These are phyloP conservation scores for Drosophila ercepeae DNA, from an alignment of 1,140 invertebrate species.

Conservation along the genomic window DNA sequence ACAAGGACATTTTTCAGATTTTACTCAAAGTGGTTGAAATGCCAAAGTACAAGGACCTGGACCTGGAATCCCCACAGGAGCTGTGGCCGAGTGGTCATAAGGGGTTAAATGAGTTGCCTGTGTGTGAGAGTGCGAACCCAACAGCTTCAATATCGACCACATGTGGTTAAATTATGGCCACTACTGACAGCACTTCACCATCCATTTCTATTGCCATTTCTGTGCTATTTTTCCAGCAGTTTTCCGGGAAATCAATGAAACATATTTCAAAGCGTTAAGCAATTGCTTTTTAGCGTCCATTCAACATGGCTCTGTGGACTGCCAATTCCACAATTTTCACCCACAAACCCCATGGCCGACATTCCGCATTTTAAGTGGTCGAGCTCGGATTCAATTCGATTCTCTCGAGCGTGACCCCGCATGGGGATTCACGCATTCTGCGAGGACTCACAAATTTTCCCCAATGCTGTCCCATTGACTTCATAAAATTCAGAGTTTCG, in stretches of 20 bases:
- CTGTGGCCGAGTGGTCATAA: constrained; percentile 62
- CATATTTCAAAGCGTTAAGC: constrained; percentile 72
- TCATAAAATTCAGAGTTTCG: constrained; percentile 41
- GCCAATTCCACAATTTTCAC: constrained; percentile 19
- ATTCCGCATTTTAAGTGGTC: constrained; percentile 43
- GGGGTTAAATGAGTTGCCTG: constrained; percentile 67
- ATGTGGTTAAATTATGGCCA: constrained; percentile 79
- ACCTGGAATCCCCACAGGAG: constrained; percentile 19
- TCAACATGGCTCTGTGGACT: constrained; percentile 21
- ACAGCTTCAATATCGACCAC: constrained; percentile 71
- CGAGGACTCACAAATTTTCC: background rate
- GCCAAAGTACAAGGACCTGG: constrained; percentile 43
- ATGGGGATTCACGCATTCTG: constrained; percentile 25
- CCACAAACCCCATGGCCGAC: constrained; percentile 5
- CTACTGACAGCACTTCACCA: constrained; percentile 10
- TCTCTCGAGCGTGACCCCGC: constrained; percentile 25
- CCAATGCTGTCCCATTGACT: constrained; percentile 23
- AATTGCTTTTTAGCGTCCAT: constrained; percentile 65
- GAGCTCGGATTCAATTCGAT: constrained; percentile 46
- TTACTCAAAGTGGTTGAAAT: constrained; percentile 32
- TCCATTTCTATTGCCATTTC: constrained; percentile 42
- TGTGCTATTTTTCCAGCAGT: constrained; percentile 57
- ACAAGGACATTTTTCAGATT: constrained; percentile 55
- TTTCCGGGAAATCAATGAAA: constrained; percentile 76
- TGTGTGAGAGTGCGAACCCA: constrained; percentile 17